Evolutionary conservation across 2,797 vertebrate genomes (phyloP).

Genomic region (Merluccius polli): DNA sequence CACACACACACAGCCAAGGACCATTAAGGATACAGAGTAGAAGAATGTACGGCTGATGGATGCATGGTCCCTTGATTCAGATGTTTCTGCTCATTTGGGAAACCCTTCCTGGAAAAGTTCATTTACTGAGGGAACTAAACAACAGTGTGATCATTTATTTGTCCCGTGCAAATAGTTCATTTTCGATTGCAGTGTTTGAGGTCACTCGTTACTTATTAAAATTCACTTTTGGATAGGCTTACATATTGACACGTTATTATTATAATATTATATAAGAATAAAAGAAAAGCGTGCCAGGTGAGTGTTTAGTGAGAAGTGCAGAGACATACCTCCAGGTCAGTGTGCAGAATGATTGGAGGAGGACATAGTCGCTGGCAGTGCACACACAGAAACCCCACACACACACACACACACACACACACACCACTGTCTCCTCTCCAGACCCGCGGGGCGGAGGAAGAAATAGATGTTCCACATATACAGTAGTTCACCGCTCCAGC

Average conservation of each 20-base stretch:
- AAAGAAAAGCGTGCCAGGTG: neutral
- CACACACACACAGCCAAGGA: neutral
- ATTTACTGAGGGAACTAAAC: neutral
- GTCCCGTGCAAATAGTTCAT: neutral
- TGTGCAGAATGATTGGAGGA: neutral
- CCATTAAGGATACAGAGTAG: neutral
- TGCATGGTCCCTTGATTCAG: conserved; percentile 1
- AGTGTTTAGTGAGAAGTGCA: neutral
- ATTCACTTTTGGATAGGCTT: neutral
- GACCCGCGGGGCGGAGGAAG: neutral
- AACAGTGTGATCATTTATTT: neutral
- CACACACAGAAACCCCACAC: neutral
- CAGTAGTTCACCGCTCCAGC: conserved; percentile 13
- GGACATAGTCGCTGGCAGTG: neutral
- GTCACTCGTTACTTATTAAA: neutral
- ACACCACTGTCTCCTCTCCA: neutral
- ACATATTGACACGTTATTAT: neutral
- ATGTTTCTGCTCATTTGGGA: neutral
- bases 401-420: conserved; percentile 4
- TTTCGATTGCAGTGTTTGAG: neutral
- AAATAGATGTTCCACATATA: conserved; percentile 17
- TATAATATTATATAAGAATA: neutral
- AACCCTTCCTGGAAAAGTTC: neutral
- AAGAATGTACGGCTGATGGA: neutral
- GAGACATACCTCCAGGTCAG: neutral